Evolutionary conservation across 2,797 vertebrate genomes (phyloP).

Genomic region (Triplophysa bombifrons): DNA sequence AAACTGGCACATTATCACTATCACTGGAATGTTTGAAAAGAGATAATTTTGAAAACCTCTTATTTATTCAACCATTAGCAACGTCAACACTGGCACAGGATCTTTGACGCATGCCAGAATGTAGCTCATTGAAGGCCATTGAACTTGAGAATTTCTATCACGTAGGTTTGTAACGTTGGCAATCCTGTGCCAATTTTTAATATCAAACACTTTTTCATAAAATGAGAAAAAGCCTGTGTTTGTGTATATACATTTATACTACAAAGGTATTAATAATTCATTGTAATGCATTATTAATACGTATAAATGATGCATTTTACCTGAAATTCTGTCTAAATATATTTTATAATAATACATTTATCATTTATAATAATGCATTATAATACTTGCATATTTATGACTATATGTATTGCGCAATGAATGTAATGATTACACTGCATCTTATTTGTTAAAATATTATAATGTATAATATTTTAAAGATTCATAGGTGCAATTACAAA

Average conservation of each 20-base stretch:
- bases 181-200: background rate
- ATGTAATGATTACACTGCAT: background rate
- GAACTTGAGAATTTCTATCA: background rate
- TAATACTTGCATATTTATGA: background rate
- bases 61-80: constrained; percentile 45
- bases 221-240: background rate
- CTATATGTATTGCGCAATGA: no score
- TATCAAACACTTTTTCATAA: background rate
- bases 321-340: no score
- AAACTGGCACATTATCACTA: constrained; percentile 9
- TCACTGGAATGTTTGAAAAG: constrained; percentile 43
- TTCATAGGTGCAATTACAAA: no score
- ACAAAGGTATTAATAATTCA: background rate
- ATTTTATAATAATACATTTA: background rate
- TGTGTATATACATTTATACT: background rate
- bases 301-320: background rate
- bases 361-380: background rate
- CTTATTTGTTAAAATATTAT: background rate
- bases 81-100: constrained; percentile 33
- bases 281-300: background rate
- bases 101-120: constrained; percentile 43
- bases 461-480: no score
- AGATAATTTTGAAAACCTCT: constrained; percentile 45
- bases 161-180: background rate
- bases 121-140: constrained; percentile 15